Evolutionary conservation across 2,888 invertebrate species (phyloP).

Genomic region (Caenorhabditis uteleia): DNA sequence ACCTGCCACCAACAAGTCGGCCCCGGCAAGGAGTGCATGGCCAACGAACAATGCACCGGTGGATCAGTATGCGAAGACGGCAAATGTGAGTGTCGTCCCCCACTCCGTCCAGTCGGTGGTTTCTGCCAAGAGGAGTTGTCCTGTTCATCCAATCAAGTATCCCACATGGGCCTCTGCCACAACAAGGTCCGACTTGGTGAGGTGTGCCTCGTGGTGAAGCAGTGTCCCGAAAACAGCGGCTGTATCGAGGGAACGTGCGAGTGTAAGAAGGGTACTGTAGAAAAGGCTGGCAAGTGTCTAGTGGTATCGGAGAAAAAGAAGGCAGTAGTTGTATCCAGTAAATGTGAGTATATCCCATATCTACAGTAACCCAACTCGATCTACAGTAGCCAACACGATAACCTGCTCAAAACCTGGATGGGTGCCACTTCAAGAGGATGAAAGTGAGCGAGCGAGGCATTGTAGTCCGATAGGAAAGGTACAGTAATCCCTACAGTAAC

Average conservation of each 20-base stretch:
- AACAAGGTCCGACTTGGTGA: constrained; percentile 42
- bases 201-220: constrained; percentile 33
- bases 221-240: constrained; percentile 44
- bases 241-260: constrained; percentile 49
- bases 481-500: constrained; percentile 2
- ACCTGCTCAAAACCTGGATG: constrained; percentile 50
- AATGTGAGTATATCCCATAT: neutral
- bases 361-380: constrained; percentile 41
- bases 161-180: constrained; percentile 44
- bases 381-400: constrained; percentile 44
- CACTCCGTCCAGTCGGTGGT: constrained; percentile 43
- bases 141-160: constrained; percentile 40
- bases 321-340: neutral
- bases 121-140: constrained; percentile 48
- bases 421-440: constrained; percentile 39
- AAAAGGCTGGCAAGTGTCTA: constrained; percentile 46
- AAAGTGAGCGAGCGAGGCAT: constrained; percentile 38
- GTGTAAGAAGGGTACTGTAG: constrained; percentile 48
- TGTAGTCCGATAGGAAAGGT: constrained; percentile 47
- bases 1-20: constrained; percentile 37
- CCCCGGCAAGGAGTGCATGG: constrained; percentile 43
- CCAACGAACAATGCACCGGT: constrained; percentile 51
- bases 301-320: constrained; percentile 6
- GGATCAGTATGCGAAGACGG: constrained; percentile 48
- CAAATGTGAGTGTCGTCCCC: constrained; percentile 46